Base-by-base conservation (phyloP, 2,113 vertebrate genomes). In the Larimichthys polyactis region DNA sequence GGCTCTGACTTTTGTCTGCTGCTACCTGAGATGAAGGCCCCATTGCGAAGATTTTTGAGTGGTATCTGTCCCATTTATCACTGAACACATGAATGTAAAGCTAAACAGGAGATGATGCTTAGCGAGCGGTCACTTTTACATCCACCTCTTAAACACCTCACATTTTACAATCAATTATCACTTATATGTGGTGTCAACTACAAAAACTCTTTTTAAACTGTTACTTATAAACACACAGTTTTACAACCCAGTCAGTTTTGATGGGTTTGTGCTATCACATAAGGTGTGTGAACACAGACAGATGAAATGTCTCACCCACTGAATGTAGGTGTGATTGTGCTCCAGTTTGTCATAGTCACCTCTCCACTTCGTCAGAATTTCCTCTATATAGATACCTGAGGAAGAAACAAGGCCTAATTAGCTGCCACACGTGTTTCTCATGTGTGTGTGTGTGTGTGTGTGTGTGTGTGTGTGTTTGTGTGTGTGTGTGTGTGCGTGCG, bases 291-390 rank as follows among this genome's bases (percentile, higher is more conserved):
- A 20, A 77, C 43, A 44, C 71, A 62, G 48, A 62, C 9, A 27
- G 2, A 58, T 11, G 17, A 83, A 69, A 16, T 58, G 66, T 95
- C 97, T 95, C 89, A 99, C 98, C n/a, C 98, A 99, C 78, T 99
- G 98, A 90, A 99, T 99, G 70, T 99, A 99, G 66, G 97, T 99
- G 92, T 99, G 98, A 89, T 98, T 99, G 95, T 99, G 97, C 90
- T 99, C 98, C 94, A 99, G 95, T 86, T 97, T 97, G 86, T 99
- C 98, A 84, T 99, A 99, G 94, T 99, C 97, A 72, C 97, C 96
- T 93, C 96, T 97, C 98, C 98, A 99, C 83, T 97, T 97, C 65
- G 95, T 97, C 79, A 99, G 95, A 90, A 99, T 98, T 93, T 99
- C 98, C 95, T 99, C 97, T 79, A 99, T 96, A 85, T 96, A 99